phyloP scores from a whole-genome alignment of 2,797 vertebrate species.

The Streptopelia turtur region DNA sequence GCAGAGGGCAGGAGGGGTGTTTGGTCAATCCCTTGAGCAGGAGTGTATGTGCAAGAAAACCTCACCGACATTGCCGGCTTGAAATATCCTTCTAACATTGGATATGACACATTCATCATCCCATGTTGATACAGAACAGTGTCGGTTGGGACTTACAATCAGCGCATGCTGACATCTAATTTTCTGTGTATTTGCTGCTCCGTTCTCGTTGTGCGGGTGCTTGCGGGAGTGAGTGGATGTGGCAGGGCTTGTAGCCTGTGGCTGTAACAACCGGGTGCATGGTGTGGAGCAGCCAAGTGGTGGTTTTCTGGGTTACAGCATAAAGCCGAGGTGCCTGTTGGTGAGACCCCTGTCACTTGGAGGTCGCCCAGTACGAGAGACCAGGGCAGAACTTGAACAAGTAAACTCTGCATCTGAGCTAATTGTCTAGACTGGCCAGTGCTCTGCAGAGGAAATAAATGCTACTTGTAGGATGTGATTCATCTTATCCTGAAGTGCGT shows the following conservation, averaged over 20 bases:
- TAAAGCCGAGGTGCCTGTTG: not conserved
- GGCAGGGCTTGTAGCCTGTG: not conserved
- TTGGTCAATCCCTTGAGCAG: not conserved
- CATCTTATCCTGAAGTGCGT: not conserved
- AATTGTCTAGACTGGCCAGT: not conserved
- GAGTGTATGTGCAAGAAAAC: not conserved
- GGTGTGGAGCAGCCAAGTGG: not conserved
- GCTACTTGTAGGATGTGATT: not conserved
- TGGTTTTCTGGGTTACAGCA: not conserved
- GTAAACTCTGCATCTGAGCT: not conserved
- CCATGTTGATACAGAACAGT: not conserved
- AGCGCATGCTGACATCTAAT: not conserved
- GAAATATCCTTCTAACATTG: not conserved
- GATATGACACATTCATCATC: not conserved
- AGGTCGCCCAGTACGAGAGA: not conserved
- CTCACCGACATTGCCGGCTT: not conserved
- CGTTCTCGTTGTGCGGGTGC: fast-evolving
- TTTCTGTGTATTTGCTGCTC: not conserved
- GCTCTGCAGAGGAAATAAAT: not conserved
- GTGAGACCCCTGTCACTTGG: not conserved
- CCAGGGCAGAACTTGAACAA: not conserved
- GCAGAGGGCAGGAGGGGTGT: not conserved
- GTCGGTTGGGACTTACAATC: not conserved
- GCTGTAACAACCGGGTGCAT: fast-evolving
- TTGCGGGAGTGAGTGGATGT: not conserved